A percentile compares a stretch with the other conserved stretches of the same genome.
phyloP scores from a whole-genome alignment of 2,797 vertebrate species.

The Streptopelia turtur region DNA sequence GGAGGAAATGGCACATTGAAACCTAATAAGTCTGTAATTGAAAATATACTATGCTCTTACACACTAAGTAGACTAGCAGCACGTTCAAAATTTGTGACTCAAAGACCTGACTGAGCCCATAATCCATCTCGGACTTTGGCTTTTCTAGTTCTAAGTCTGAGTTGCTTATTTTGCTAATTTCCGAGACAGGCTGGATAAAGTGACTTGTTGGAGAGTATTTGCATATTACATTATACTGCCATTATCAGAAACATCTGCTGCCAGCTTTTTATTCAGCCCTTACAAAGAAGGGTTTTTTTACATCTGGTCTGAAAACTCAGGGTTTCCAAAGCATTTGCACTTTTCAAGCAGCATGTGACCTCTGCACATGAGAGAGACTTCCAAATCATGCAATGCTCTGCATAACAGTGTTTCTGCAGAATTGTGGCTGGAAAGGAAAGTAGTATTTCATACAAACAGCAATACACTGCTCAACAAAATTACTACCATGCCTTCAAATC shows the following conservation, averaged over 20 bases:
- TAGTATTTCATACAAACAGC: not conserved
- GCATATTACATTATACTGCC: not conserved
- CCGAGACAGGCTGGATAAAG: not conserved
- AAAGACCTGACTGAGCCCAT: not conserved
- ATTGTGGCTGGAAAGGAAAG: not conserved
- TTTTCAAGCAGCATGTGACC: not conserved
- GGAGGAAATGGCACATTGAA: not conserved
- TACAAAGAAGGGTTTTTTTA: not conserved
- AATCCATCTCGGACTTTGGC: fast-evolving
- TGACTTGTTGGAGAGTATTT: not conserved
- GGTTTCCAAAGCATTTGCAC: not conserved
- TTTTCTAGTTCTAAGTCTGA: not conserved
- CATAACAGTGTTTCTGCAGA: not conserved
- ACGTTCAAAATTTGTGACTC: not conserved
- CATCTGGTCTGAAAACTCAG: not conserved
- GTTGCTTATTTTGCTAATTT: not conserved
- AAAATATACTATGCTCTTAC: not conserved
- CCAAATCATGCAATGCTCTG: not conserved
- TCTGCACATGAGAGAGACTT: not conserved
- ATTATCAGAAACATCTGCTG: not conserved
- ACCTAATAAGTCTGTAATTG: not conserved
- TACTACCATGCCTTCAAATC: not conserved
- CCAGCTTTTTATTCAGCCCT: not conserved
- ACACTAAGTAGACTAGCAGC: not conserved
- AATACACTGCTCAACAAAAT: not conserved